Evolutionary conservation across 1,140 invertebrate genomes (phyloP), one percentile per base, ranked within the genome.

Genomic region (Megalopta genalis): DNA sequence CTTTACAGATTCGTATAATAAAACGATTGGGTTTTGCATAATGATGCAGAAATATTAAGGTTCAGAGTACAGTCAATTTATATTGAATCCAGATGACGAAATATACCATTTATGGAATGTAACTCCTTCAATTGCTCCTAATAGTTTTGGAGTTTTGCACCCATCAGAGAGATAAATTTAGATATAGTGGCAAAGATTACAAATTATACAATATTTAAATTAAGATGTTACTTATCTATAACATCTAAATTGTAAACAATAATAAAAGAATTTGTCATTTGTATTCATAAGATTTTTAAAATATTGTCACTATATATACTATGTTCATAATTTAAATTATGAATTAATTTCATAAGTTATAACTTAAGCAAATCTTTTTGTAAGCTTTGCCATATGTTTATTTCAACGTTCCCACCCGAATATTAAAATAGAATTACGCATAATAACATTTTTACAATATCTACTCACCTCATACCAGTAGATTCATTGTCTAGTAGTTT

Each of bases 401-500:
- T 49, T 39, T 78, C 14, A 73, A 83, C 71, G 71, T 86, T 52
- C 88, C 88, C 88, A 84, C 83, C 88, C 88, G 69, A 87, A 88
- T 73, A 79, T 82, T 86, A 89, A 77, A 83, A 75, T 85, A 87
- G 73, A 77, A 86, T 80, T 87, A 87, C 73, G 81, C 87, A 87
- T 88, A 90, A 87, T 87, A 89, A 90, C 88, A 90, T 87, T 91
- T 90, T 90, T 80, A 87, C 90, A 89, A 89, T 84, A 77, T 90
- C 87, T 92, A 92, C 91, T 92, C 91, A 92, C 91, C 91, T 92
- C 82, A 73, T 82, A 90, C 79, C 84, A 81, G 83, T 81, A 83
- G 87, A 86, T 88, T 91, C 90, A 90, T 88, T 91, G 90, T 87
- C 81, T 91, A 92, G 90, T 86, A 89, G 88, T 87, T 91, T 92